Conservation (phyloP, 2,113 vertebrate species). For the Brienomyrus longianalis region DNA sequence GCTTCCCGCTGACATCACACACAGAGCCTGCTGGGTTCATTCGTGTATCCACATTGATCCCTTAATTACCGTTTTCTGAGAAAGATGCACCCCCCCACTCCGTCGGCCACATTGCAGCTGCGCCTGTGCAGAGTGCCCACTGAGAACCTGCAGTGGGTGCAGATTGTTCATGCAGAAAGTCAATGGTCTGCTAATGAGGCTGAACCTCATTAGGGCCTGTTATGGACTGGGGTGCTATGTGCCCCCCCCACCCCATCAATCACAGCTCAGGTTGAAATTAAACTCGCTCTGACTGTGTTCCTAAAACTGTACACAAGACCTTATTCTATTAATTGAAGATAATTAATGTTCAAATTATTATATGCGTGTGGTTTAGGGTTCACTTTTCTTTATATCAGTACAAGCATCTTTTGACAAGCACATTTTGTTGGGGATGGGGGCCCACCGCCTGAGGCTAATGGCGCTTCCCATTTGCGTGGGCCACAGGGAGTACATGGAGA, state of each 20-base stretch:
- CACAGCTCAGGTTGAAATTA: background rate
- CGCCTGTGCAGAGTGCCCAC: background rate
- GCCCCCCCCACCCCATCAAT: background rate
- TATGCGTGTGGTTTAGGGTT: background rate
- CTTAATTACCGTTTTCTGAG: background rate
- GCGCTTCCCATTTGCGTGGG: background rate
- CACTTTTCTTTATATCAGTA: background rate
- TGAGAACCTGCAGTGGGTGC: background rate
- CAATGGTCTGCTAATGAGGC: background rate
- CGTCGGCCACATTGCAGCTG: background rate
- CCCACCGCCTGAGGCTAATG: background rate
- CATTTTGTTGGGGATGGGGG: background rate
- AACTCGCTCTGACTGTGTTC: background rate
- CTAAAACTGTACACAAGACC: background rate
- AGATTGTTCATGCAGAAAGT: background rate
- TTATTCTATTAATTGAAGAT: background rate
- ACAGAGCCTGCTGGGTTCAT: background rate
- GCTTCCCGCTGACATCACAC: background rate
- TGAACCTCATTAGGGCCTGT: background rate
- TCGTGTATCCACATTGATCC: background rate
- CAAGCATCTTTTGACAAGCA: background rate
- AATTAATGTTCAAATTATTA: background rate
- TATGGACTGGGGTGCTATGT: background rate
- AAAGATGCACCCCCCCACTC: background rate
- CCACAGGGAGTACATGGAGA: conserved; percentile 74